Percentiles rank a stretch among this genome's conserved stretches.
Conservation (phyloP, 1,140 invertebrate species). For the Ceratina japonica region DNA sequence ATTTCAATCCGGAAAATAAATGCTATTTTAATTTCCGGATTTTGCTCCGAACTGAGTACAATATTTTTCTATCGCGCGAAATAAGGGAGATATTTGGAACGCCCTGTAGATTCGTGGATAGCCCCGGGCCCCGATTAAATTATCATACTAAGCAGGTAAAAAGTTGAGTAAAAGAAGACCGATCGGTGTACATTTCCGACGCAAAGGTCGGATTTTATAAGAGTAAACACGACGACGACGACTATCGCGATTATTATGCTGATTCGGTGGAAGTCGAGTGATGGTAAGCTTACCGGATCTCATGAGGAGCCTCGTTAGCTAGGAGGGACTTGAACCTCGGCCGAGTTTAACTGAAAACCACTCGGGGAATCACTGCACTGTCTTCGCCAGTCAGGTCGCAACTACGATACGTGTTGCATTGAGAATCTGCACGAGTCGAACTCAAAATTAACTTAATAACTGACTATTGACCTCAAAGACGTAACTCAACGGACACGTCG, state of each 20-base stretch:
- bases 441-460: constrained; percentile 31
- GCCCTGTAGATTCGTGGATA: not conserved
- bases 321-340: too few species aligned
- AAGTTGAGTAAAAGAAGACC: too few species aligned
- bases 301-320: too few species aligned
- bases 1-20: too few species aligned
- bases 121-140: not conserved
- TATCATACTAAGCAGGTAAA: not conserved
- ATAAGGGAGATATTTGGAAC: too few species aligned
- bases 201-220: not conserved
- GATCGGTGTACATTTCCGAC: too few species aligned
- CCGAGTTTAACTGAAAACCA: not conserved
- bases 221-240: not conserved
- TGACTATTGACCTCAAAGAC: constrained; percentile 24
- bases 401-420: constrained; percentile 14
- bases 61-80: too few species aligned
- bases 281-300: too few species aligned
- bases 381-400: not conserved
- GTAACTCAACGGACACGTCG: constrained; percentile 4
- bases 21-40: too few species aligned
- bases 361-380: not conserved
- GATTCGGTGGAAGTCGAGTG: too few species aligned
- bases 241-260: not conserved
- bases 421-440: not conserved
- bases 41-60: too few species aligned